Conservation (phyloP, 2,797 vertebrate species). For the Poeciliopsis gracilis region DNA sequence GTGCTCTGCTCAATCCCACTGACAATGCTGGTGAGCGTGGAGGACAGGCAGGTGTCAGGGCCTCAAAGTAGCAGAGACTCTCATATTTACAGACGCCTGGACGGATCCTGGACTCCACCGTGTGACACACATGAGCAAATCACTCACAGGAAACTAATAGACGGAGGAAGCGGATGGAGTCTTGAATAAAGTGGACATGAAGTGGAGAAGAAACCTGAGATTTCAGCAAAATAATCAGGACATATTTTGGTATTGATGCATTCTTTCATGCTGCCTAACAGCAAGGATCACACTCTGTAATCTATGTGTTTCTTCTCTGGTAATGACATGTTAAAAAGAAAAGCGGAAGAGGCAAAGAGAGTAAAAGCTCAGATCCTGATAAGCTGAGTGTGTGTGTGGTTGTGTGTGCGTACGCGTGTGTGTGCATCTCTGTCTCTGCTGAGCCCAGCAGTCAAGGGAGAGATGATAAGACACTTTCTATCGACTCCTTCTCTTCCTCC, state of each 20-base stretch:
- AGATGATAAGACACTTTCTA: constrained; percentile 77
- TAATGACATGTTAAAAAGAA: constrained; percentile 28
- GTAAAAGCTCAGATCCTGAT: constrained; percentile 67
- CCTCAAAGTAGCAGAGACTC: constrained; percentile 29
- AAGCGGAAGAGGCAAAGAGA: constrained; percentile 47
- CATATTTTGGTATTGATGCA: constrained; percentile 3
- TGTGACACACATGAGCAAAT: constrained; percentile 27
- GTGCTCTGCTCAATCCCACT: constrained; percentile 25
- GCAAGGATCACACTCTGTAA: background rate
- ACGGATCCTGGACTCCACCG: constrained; percentile 9
- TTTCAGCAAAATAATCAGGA: constrained; percentile 4
- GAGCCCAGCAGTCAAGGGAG: constrained; percentile 76
- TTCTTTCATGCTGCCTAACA: constrained; percentile 6
- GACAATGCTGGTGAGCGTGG: constrained; percentile 17
- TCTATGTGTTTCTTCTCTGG: background rate
- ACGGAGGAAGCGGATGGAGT: background rate
- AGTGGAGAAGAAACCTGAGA: constrained; percentile 8
- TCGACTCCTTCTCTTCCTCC: constrained; percentile 65
- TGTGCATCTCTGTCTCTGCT: constrained; percentile 64
- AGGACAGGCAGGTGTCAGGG: constrained; percentile 15
- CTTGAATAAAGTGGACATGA: background rate
- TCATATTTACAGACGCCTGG: constrained; percentile 21
- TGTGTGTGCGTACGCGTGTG: constrained; percentile 39
- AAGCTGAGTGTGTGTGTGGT: constrained; percentile 35
- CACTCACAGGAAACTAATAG: constrained; percentile 13